A percentile compares a stretch with the other conserved stretches of the same genome.
phyloP scores from a whole-genome alignment of 2,888 invertebrate genomes.

The Achlya flavicornis region DNA sequence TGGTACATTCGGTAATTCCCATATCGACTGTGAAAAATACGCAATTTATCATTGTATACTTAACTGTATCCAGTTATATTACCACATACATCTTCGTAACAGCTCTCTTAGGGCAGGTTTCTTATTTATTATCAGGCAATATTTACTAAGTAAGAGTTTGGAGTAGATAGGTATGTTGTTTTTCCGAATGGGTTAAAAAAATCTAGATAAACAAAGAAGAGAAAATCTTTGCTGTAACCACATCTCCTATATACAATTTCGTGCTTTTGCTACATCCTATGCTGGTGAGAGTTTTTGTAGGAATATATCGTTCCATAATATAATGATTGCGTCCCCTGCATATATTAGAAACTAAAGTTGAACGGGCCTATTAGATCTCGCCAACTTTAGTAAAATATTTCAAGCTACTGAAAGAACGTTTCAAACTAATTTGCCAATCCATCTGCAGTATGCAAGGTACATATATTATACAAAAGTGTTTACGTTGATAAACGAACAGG shows the following conservation, averaged over 20 bases:
- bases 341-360: too few relatives aligned
- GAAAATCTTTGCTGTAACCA: too few relatives aligned
- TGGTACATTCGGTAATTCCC: neutral
- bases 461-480: slow-evolving; percentile 7
- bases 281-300: too few relatives aligned
- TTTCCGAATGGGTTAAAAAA: too few relatives aligned
- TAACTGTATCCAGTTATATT: neutral
- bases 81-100: slow-evolving; percentile 1
- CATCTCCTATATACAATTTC: too few relatives aligned
- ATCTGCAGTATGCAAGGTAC: neutral
- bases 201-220: too few relatives aligned
- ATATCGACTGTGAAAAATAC: neutral
- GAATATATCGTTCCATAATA: too few relatives aligned
- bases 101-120: neutral
- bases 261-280: too few relatives aligned
- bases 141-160: neutral
- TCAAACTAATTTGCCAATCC: neutral
- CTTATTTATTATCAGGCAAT: neutral
- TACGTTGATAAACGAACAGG: slow-evolving; percentile 11
- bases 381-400: too few relatives aligned
- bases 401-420: neutral
- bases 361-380: neutral
- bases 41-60: neutral
- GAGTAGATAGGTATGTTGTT: neutral
- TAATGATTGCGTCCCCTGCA: too few relatives aligned